phyloP scores from a whole-genome alignment of 2,888 invertebrate genomes.

The Papilio gigon region DNA sequence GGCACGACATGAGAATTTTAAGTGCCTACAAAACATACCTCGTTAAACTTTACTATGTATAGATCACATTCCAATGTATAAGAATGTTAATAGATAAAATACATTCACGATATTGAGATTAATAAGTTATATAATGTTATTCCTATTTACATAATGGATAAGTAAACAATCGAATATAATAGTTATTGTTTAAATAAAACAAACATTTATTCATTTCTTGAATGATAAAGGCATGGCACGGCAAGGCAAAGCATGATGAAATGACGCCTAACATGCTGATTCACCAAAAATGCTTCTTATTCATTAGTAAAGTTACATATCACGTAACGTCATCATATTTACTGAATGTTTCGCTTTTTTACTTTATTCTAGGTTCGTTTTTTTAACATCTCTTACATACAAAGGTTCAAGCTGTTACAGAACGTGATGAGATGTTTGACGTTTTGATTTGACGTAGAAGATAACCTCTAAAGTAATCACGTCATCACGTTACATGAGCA shows the following conservation, averaged over 20 bases:
- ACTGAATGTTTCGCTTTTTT: too few relatives aligned
- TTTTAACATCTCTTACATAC: neutral
- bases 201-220: neutral
- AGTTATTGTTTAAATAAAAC: neutral
- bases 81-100: neutral
- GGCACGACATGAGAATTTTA: constrained; percentile 46
- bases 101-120: neutral
- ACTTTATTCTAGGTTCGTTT: too few relatives aligned
- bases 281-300: neutral
- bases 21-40: constrained; percentile 38
- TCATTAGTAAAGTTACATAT: too few relatives aligned
- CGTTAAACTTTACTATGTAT: constrained; percentile 7
- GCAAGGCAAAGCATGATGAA: too few relatives aligned
- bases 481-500: constrained; percentile 12
- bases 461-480: constrained; percentile 29
- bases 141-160: neutral
- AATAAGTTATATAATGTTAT: neutral
- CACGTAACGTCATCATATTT: too few relatives aligned
- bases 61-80: neutral
- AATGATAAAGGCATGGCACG: too few relatives aligned
- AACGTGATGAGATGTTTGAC: constrained; percentile 10
- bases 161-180: neutral
- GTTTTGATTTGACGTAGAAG: constrained; percentile 29
- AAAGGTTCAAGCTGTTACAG: neutral
- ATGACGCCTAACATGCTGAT: neutral